Evolutionary conservation across 2,888 invertebrate genomes (phyloP), one percentile per base, ranked within the genome.

Genomic region (Nowickia ferox): DNA sequence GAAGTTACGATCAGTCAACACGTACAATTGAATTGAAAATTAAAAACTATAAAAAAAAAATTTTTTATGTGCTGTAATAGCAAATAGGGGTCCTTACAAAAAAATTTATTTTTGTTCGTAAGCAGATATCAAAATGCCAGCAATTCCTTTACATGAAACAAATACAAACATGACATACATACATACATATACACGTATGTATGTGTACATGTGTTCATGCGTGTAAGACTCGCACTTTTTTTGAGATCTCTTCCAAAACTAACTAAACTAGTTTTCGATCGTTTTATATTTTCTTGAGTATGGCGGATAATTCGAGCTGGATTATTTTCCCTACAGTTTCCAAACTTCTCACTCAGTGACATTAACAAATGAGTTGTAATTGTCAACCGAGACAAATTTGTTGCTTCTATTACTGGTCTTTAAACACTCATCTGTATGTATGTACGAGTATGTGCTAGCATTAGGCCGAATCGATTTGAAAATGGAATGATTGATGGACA

Each of bases 311-410:
- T 30, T 30, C 30, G 30, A 30, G 30, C 6, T 30, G 30, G 6
- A 30, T 30, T 5, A 30, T 30, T 30, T 30, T 30, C 6, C 30
- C 30, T 30, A 30, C 3, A 30, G 2, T 30, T 30, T 30, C 4
- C 4, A 30, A 30, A 2, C 0, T 30, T 30, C 2, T 55, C 5
- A 40, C 9, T 51, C 22, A 57, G 78, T 84, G 84, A 79, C 78
- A 69, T 63, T 79, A 57, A 84, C 74, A 75, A 84, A 84, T 78
- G 61, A 57, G 42, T 63, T 63, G 13, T 79, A 69, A 65, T 84
- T 84, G 68, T 63, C 42, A 44, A 61, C 55, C 74, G 74, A 69
- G 74, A 78, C 84, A 78, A 84, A 84, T 78, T 84, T 84, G 68
- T 63, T 74, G 44, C 66, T 61, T 72, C 68, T 69, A 17, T 53